phyloP scores from a whole-genome alignment of 2,113 vertebrate genomes.

The Salvator merianae region DNA sequence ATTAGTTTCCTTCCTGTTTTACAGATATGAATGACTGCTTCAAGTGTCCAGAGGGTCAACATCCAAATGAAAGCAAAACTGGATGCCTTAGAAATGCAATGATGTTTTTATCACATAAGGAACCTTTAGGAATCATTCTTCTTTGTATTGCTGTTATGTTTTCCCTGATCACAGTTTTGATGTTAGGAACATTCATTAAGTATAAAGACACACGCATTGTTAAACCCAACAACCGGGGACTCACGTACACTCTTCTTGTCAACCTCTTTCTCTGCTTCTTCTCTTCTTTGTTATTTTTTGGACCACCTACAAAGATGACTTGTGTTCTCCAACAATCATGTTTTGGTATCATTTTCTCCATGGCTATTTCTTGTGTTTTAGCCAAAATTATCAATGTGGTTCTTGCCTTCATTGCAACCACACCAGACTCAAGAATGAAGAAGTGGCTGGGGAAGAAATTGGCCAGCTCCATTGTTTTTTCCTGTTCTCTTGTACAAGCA shows the following conservation, averaged over 20 bases:
- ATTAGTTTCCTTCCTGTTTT: too few relatives aligned
- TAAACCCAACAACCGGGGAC: not conserved
- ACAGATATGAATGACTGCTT: not conserved
- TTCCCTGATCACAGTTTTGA: not conserved
- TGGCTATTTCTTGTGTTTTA: slow-evolving; percentile 12
- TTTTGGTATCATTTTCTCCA: not conserved
- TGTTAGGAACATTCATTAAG: not conserved
- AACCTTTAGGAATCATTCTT: not conserved
- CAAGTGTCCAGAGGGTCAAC: not conserved
- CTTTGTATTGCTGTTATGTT: not conserved
- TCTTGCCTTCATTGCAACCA: not conserved
- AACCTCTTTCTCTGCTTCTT: slow-evolving; percentile 3
- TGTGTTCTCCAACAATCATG: not conserved
- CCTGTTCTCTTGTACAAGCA: not conserved
- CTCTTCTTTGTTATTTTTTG: not conserved
- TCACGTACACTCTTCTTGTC: not conserved
- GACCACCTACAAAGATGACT: not conserved
- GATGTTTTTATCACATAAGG: not conserved
- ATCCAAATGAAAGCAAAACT: not conserved
- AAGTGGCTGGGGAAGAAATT: not conserved
- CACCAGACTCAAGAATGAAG: not conserved
- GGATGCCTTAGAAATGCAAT: not conserved
- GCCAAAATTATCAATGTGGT: not conserved
- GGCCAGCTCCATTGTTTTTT: not conserved
- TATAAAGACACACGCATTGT: not conserved